Conservation (phyloP, 2,113 vertebrate species). For the Antennarius striatus region DNA sequence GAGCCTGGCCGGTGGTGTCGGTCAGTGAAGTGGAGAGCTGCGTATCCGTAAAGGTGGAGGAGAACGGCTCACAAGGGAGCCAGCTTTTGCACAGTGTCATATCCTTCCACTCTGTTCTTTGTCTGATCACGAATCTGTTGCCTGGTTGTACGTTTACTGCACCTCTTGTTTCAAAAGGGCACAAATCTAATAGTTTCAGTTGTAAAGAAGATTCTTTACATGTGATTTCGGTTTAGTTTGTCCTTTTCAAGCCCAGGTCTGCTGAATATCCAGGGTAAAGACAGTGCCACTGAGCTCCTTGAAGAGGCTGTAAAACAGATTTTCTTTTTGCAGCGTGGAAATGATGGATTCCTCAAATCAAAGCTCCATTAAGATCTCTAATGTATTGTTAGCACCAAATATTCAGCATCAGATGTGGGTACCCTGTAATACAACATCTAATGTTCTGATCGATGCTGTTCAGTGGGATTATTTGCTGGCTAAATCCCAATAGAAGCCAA, state of each 20-base stretch:
- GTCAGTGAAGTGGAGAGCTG: constrained; percentile 34
- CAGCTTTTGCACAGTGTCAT: constrained; percentile 62
- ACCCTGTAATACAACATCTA: constrained; percentile 28
- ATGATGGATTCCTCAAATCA: constrained; percentile 30
- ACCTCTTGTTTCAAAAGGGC: constrained; percentile 37
- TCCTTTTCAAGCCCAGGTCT: constrained; percentile 29
- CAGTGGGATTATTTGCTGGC: constrained; percentile 28
- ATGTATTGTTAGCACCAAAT: constrained; percentile 33
- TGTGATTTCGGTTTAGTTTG: constrained; percentile 23
- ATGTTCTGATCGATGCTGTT: constrained; percentile 15
- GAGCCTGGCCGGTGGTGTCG: constrained; percentile 31
- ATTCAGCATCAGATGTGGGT: constrained; percentile 12
- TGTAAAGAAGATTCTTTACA: constrained; percentile 20
- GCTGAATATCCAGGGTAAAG: constrained; percentile 44
- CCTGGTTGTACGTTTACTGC: constrained; percentile 22
- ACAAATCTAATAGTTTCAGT: constrained; percentile 34
- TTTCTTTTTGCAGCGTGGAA: background rate
- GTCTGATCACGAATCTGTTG: constrained; percentile 51
- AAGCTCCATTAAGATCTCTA: constrained; percentile 19
- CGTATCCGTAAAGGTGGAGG: constrained; percentile 33
- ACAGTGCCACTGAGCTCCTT: constrained; percentile 14
- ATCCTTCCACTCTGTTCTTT: constrained; percentile 49
- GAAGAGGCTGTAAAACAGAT: constrained; percentile 16
- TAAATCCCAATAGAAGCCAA: constrained; percentile 20
- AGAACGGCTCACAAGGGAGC: constrained; percentile 40